Base-by-base conservation (phyloP, 2,113 vertebrate genomes). In the Potamarius usumacintae region DNA sequence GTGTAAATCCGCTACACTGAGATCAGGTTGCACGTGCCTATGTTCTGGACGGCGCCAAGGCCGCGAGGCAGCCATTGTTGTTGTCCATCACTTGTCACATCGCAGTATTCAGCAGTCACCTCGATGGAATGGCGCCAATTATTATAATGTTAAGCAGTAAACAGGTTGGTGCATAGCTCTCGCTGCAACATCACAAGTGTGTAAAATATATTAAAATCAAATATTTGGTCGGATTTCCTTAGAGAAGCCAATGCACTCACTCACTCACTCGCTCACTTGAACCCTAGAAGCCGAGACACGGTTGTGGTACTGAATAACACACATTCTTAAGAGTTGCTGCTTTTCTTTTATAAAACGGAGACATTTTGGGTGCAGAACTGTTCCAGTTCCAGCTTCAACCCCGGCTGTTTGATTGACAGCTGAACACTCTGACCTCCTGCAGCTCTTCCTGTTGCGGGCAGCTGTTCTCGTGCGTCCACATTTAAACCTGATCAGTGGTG, bases 401-500 rank as follows among this genome's bases (percentile, higher is more conserved):
- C 42, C 5, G 17, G n/a, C 1, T 74, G 22, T 72, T 65, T 88
- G 72, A 88, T 53, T 58, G 89, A 86, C 88, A 88, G 88, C 30
- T 7, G 25, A 62, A 60, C 48, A 14, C 48, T 90, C n/a, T 89
- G 63, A 84, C 63, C 83, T 79, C 83, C 42, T 69, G 48, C 87
- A 71, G 74, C 82, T 91, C 91, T 89, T 92, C 86, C 67, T 90
- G 86, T 85, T 87, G 57, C 62, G 85, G 88, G 91, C 95, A 94
- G 95, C 93, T 95, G 95, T 92, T 92, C 42, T 92, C 84, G 79
- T 85, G 76, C 84, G 62, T 92, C 94, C 93, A 91, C 93, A 91
- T 92, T 92, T 93, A 94, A 94, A 95, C 92, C 91, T 94, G 92
- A 94, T 94, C 92, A 82, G 85, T 65, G 81, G 80, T 52, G 88